Percentiles rank a stretch among this genome's conserved stretches.
phyloP scores from a whole-genome alignment of 2,797 vertebrate genomes.

The Rhinella marina region DNA sequence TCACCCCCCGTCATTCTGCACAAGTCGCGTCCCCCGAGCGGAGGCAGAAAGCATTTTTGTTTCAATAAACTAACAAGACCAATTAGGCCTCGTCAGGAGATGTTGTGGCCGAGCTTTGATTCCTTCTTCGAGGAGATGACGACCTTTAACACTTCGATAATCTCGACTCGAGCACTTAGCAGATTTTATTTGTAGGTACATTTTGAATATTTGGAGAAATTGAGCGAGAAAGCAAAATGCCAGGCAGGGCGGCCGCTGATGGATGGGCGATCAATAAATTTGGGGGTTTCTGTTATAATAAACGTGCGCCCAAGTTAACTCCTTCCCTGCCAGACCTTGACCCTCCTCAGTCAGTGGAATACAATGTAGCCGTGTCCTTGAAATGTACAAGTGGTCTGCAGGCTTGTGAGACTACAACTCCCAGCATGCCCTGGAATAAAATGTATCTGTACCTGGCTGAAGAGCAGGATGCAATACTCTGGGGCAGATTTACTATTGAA shows the following conservation, averaged over 20 bases:
- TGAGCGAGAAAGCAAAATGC: conserved; percentile 37
- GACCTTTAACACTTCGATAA: conserved; percentile 61
- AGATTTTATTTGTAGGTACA: conserved; percentile 3
- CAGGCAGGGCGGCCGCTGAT: conserved; percentile 27
- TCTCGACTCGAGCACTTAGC: conserved; percentile 45
- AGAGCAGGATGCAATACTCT: no score
- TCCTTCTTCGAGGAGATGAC: conserved; percentile 35
- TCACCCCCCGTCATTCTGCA: neutral
- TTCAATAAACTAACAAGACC: conserved; percentile 53
- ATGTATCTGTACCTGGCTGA: no score
- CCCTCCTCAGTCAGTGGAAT: neutral
- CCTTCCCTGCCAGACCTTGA: neutral
- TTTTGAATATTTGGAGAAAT: conserved; percentile 52
- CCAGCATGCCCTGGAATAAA: no score
- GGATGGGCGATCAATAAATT: conserved; percentile 35
- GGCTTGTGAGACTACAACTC: no score
- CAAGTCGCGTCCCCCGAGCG: neutral
- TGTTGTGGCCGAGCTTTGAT: conserved; percentile 49
- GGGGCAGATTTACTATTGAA: no score
- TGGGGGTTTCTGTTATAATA: neutral
- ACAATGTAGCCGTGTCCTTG: neutral
- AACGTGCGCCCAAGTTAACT: conserved; percentile 16
- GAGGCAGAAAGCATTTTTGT: conserved; percentile 35
- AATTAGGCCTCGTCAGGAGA: conserved; percentile 53
- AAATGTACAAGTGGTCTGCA: no score